Conservation (phyloP, 2,888 invertebrate species). For the Abrostola triplasia region DNA sequence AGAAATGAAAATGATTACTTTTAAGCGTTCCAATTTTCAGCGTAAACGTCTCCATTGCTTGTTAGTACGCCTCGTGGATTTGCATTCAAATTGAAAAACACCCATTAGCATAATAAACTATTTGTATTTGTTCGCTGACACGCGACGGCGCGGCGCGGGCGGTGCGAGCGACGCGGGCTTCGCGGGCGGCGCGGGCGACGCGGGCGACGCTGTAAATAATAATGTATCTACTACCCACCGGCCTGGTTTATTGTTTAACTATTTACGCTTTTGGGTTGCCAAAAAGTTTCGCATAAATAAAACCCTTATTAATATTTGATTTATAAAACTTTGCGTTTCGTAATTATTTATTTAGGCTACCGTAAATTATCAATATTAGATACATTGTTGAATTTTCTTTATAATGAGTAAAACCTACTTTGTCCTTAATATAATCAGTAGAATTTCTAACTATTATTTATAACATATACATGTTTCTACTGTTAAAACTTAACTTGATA, state of each 20-base stretch:
- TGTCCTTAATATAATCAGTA: too few relatives aligned
- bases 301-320: constrained; percentile 1
- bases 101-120: constrained; percentile 65
- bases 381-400: too few relatives aligned
- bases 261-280: constrained; percentile 1
- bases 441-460: too few relatives aligned
- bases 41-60: constrained; percentile 35
- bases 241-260: constrained; percentile 46
- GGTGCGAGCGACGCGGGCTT: too few relatives aligned
- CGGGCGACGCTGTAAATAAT: constrained; percentile 36
- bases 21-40: constrained; percentile 27
- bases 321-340: not conserved
- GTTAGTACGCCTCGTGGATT: constrained; percentile 54
- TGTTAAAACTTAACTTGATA: too few relatives aligned
- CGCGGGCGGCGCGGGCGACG: too few relatives aligned
- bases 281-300: not conserved
- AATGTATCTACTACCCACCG: constrained; percentile 34
- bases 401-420: too few relatives aligned
- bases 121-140: constrained; percentile 57
- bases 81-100: constrained; percentile 69
- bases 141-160: constrained; percentile 44
- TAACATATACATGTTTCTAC: too few relatives aligned
- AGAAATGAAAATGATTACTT: constrained; percentile 17
- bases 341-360: not conserved
- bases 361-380: not conserved